Base-by-base conservation (phyloP, 1,140 invertebrate genomes). In the Chlorops oryzae region DNA sequence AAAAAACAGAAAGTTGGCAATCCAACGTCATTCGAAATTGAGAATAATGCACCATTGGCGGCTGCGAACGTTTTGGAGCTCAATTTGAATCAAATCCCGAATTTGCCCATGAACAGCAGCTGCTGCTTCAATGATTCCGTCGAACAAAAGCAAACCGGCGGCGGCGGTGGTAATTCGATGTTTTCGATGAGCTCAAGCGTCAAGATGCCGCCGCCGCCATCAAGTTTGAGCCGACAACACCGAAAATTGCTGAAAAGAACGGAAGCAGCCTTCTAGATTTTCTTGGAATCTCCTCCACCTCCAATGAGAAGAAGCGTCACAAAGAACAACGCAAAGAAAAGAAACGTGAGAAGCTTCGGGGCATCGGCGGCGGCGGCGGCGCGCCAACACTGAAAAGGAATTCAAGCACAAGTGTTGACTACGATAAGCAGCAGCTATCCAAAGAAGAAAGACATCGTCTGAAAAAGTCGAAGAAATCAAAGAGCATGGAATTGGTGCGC, bases 1-100 rank as follows among this genome's bases (percentile, higher is more conserved):
- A 88, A 87, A 61, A 81, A 83, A 5, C 80, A 84, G 46, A 89
- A 88, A 62, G 80, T n/a, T n/a, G n/a, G n/a, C n/a, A n/a, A n/a
- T n/a, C n/a, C 78, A 54, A 79, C 79, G 2, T 23, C 28, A 15
- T 15, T 32, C 15, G 9, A 32, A 15, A 15, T 15, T 9, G 28
- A 32, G 28, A 32, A 32, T 15, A 32, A 32, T 20, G 22, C 9
- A 45, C 12, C 27, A 32, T 45, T 18, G 42, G 20, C 9, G 42
- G 42, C 50, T 28, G 28, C 44, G 32, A 41, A 41, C 34, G 35
- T 28, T 18, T 21, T 40, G 17, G 21, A 23, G 34, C 44, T 20
- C 28, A 9, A 35, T 24, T 25, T 38, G 28, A 40, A 24, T 2
- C 34, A 17, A 37, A 42, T 45, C 4, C 15, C 34, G 24, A 28